Evolutionary conservation across 2,113 vertebrate genomes (phyloP).

Genomic region (Anthoscopus minutus): DNA sequence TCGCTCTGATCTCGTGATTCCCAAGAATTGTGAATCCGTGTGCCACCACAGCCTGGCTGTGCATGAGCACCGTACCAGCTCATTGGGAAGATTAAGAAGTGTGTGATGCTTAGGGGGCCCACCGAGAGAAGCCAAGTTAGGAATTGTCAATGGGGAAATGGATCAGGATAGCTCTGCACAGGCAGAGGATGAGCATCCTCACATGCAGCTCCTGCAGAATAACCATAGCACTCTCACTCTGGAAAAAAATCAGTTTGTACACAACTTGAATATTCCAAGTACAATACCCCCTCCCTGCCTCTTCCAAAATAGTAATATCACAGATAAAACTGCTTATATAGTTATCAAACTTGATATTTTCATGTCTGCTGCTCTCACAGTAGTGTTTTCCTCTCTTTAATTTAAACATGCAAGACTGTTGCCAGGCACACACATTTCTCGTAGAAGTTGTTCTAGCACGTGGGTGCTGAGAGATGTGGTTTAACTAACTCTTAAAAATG

Average conservation of each 20-base stretch:
- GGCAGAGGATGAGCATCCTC: neutral
- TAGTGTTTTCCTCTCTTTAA: neutral
- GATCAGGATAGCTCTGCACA: neutral
- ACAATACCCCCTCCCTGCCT: neutral
- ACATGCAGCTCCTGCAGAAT: neutral
- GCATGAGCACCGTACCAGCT: accelerated
- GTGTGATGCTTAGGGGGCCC: accelerated
- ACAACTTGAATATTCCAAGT: neutral
- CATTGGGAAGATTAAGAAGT: accelerated
- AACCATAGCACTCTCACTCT: neutral
- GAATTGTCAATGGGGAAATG: neutral
- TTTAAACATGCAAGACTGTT: neutral
- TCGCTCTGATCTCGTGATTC: neutral
- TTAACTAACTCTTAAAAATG: neutral
- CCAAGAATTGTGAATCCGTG: accelerated
- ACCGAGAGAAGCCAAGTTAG: neutral
- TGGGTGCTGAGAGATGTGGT: neutral
- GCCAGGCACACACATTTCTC: neutral
- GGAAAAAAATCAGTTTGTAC: neutral
- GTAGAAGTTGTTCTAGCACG: neutral
- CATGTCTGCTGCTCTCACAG: neutral
- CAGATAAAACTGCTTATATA: neutral
- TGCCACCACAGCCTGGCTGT: accelerated
- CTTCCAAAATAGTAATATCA: neutral
- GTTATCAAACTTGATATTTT: neutral